A percentile compares a stretch with the other conserved stretches of the same genome.
These are phyloP conservation scores for Disparrhopalites patrizii DNA, from an alignment of 2,888 invertebrate genomes.

Conservation along the genomic window DNA sequence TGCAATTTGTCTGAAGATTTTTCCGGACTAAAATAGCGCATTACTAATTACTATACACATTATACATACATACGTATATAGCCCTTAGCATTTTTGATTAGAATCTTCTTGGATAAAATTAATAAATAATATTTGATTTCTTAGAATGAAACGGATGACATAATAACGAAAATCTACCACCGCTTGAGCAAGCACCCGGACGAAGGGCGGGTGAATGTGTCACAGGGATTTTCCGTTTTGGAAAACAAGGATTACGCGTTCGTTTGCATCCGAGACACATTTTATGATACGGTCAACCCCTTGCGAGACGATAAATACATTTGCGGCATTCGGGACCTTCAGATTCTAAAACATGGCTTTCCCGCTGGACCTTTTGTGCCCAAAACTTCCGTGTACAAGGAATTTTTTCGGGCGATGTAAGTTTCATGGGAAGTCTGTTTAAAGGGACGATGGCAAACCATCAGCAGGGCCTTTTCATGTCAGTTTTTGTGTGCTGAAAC, in stretches of 20 bases:
- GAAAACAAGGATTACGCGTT: constrained; percentile 36
- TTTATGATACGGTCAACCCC: constrained; percentile 34
- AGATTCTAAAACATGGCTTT: constrained; percentile 36
- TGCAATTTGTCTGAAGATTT: no score
- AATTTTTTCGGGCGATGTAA: constrained; percentile 39
- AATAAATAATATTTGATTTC: background rate
- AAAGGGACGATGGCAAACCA: background rate
- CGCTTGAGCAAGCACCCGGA: constrained; percentile 7
- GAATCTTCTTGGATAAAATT: no score
- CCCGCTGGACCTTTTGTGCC: constrained; percentile 34
- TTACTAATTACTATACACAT: no score
- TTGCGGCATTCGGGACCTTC: constrained; percentile 38
- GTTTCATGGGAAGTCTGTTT: no score
- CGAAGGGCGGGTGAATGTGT: constrained; percentile 29
- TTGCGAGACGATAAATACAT: constrained; percentile 32
- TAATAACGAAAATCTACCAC: constrained; percentile 29
- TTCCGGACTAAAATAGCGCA: no score
- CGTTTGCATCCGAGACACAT: constrained; percentile 33
- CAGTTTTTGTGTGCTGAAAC: no score
- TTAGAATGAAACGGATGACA: constrained; percentile 17
- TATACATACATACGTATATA: no score
- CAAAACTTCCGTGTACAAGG: constrained; percentile 36
- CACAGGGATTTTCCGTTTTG: constrained; percentile 26
- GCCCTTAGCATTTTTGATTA: background rate
- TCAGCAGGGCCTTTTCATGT: background rate